Evolutionary conservation across 1,140 invertebrate species (phyloP), one percentile per base, ranked within the genome.

Genomic region (Pseudomyrmex concolor): DNA sequence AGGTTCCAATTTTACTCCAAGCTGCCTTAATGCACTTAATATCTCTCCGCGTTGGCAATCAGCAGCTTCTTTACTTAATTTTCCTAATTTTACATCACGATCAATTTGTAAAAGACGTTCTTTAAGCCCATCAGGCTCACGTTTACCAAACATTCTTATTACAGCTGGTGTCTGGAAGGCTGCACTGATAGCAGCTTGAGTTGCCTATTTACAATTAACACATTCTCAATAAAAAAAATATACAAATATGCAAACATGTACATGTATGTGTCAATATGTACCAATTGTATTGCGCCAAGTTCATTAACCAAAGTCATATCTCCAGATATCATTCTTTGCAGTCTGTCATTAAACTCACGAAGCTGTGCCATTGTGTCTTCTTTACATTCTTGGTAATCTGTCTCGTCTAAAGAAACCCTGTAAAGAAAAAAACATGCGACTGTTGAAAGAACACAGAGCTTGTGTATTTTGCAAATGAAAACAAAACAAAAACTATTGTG

Each of bases 141-240:
- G 95, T 90, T 96, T 96, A 12, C 96, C 97, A 95, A 97, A 97
- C 93, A 97, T 95, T 89, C 95, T 92, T 22, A 97, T 97, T 0
- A 97, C 96, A 92, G 97, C 97, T 43, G 97, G 97, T 5, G 97
- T 97, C 93, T 97, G 95, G 89, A 97, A 97, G 8, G 97, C 97
- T 91, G 96, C 94, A 84, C 96, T 96, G 34, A 97, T 97, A 68
- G 97, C 97, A 89, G 96, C 96, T 94, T 96, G 96, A 66, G 96
- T 97, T 9, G 97, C 97, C 96, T 97, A 64, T 76, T 73, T 78
- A 73, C 60, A 84, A 64, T 64, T 50, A 48, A 74, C 45, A 34
- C 34, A 34, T 34, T 34, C 34, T 34, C 34, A 4, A 34, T 34
- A 34, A 34, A 34, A 34, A 3, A 34, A 34, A 7, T 34, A 34